Conservation (phyloP, 2,113 vertebrate genomes). For the Nyctibius bracteatus region DNA sequence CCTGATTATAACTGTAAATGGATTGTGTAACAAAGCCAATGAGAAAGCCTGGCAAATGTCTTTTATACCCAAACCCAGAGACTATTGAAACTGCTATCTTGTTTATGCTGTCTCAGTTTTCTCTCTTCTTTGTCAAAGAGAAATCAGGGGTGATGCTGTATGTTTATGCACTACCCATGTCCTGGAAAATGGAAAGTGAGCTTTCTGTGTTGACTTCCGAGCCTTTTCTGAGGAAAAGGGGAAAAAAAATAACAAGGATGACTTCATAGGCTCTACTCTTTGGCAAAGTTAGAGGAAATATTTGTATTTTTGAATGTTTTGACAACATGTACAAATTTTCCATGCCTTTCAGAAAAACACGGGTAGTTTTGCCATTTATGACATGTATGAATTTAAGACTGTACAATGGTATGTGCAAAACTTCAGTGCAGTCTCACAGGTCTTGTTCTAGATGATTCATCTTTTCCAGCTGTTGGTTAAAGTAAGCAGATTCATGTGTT, state of each 20-base stretch:
- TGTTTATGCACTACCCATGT: fast-evolving
- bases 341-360: not conserved
- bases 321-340: not conserved
- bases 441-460: not conserved
- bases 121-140: not conserved
- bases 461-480: constrained; percentile 15
- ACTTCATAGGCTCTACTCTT: not conserved
- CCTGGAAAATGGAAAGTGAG: not conserved
- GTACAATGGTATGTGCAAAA: not conserved
- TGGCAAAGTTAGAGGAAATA: not conserved
- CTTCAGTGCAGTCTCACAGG: not conserved
- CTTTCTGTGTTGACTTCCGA: not conserved
- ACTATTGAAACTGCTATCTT: not conserved
- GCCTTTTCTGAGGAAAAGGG: not conserved
- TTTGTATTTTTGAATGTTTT: not conserved
- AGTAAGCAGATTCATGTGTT: not conserved
- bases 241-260: not conserved
- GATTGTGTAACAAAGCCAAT: not conserved
- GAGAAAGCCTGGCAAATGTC: not conserved
- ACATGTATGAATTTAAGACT: not conserved
- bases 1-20: not conserved
- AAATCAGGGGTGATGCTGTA: not conserved
- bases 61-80: not conserved
- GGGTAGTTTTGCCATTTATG: not conserved
- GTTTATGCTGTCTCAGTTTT: not conserved